phyloP scores from a whole-genome alignment of 2,888 invertebrate genomes.

The Apeira syringaria region DNA sequence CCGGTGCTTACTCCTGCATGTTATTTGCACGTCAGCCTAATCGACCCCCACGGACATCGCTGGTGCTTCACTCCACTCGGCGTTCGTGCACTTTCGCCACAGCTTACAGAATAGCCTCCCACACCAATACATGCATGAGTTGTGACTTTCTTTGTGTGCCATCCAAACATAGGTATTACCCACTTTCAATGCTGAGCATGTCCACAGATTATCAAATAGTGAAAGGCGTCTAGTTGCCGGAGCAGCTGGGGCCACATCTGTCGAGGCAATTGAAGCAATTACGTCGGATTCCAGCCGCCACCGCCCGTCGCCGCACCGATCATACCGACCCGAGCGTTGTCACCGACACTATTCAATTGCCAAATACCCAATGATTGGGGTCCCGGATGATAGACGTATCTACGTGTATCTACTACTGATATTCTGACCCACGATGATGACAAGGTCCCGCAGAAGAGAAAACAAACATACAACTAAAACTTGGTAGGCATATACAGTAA shows the following conservation, averaged over 20 bases:
- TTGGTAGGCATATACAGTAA: too few relatives aligned
- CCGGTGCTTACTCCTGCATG: not conserved
- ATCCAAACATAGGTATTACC: not conserved
- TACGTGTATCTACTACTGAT: not conserved
- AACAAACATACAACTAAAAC: too few relatives aligned
- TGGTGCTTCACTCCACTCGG: not conserved
- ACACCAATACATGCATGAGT: not conserved
- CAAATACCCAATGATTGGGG: not conserved
- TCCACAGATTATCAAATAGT: not conserved
- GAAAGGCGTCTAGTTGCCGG: constrained; percentile 5
- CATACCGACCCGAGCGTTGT: not conserved
- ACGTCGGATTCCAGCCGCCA: constrained; percentile 7
- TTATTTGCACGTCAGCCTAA: constrained; percentile 8
- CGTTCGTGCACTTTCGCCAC: not conserved
- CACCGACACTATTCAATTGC: not conserved
- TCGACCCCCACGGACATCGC: not conserved
- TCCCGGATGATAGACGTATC: not conserved
- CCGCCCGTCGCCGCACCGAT: not conserved
- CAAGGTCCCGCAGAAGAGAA: not conserved
- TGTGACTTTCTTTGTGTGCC: too few relatives aligned
- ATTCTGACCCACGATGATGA: too few relatives aligned
- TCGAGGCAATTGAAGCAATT: constrained; percentile 21
- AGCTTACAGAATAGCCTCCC: not conserved
- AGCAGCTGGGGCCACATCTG: constrained; percentile 22
- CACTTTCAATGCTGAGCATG: not conserved